These are phyloP conservation scores for Remorina albescens DNA, from an alignment of 2,797 vertebrate species.

Conservation along the genomic window DNA sequence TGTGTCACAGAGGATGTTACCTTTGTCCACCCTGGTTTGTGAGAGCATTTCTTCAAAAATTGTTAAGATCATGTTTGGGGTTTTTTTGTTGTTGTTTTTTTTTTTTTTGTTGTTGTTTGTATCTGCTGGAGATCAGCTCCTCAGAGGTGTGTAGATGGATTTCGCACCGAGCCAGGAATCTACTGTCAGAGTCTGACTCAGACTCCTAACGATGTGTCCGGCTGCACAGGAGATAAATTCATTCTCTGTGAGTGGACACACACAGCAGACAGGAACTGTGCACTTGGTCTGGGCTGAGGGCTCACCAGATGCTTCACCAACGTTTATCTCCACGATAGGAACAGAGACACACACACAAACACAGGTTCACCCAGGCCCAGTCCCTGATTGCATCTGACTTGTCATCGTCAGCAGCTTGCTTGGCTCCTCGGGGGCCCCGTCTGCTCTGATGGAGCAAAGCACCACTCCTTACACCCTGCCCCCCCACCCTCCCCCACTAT, in stretches of 20 bases:
- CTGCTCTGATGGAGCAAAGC: slow-evolving; percentile 76
- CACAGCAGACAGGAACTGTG: slow-evolving; percentile 66
- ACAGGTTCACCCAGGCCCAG: slow-evolving; percentile 7
- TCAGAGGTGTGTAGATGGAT: slow-evolving; percentile 46
- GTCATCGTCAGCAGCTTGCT: slow-evolving; percentile 58
- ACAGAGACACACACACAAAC: slow-evolving; percentile 34
- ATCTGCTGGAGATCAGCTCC: slow-evolving; percentile 51
- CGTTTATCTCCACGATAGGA: slow-evolving; percentile 65
- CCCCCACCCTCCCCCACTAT: slow-evolving; percentile 29
- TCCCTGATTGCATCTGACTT: slow-evolving; percentile 75
- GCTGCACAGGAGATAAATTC: slow-evolving; percentile 64
- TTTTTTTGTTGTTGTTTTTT: slow-evolving; percentile 24
- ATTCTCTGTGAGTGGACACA: slow-evolving; percentile 58
- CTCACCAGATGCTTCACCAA: slow-evolving; percentile 52
- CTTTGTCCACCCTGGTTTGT: neutral
- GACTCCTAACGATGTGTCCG: slow-evolving; percentile 58
- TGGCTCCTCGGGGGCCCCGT: slow-evolving; percentile 47
- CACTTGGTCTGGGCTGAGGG: slow-evolving; percentile 52
- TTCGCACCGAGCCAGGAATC: slow-evolving; percentile 43
- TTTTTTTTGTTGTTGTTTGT: slow-evolving; percentile 32
- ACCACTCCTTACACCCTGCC: slow-evolving; percentile 25
- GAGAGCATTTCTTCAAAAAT: slow-evolving; percentile 41
- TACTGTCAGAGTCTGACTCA: slow-evolving; percentile 17
- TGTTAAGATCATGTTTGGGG: slow-evolving; percentile 35
- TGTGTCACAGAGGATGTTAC: neutral